Evolutionary conservation across 1,140 invertebrate genomes (phyloP).

Genomic region (Centruroides vittatus): DNA sequence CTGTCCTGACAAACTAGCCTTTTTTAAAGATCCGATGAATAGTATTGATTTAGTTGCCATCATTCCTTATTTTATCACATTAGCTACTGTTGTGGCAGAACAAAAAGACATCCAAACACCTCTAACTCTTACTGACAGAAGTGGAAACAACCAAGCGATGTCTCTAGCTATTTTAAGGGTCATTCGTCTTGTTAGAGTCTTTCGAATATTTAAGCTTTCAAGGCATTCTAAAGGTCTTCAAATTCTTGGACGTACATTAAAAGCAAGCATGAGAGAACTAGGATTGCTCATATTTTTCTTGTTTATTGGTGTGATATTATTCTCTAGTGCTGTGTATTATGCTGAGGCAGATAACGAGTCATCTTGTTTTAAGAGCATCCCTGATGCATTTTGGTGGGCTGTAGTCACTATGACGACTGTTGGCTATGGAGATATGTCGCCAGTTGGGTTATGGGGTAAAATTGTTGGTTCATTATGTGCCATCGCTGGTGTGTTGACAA

Average conservation of each 20-base stretch:
- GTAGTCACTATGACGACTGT: slow-evolving; percentile 98
- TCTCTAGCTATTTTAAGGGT: slow-evolving; percentile 92
- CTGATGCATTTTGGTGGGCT: slow-evolving; percentile 97
- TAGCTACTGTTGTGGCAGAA: slow-evolving; percentile 93
- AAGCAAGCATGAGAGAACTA: slow-evolving; percentile 98
- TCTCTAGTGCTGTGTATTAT: slow-evolving; percentile 96
- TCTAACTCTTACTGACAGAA: background rate
- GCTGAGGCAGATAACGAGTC: slow-evolving; percentile 89
- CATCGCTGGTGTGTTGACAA: slow-evolving; percentile 96
- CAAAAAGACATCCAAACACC: slow-evolving; percentile 58
- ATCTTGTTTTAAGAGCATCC: slow-evolving; percentile 94
- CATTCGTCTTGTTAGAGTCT: slow-evolving; percentile 92
- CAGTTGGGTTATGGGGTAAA: slow-evolving; percentile 96
- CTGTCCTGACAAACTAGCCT: slow-evolving; percentile 94
- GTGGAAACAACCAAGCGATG: slow-evolving; percentile 73
- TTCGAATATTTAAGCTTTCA: slow-evolving; percentile 97
- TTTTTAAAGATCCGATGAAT: slow-evolving; percentile 99
- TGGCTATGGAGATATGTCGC: slow-evolving; percentile 94
- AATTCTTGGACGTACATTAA: slow-evolving; percentile 93
- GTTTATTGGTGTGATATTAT: slow-evolving; percentile 94
- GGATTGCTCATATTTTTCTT: slow-evolving; percentile 99
- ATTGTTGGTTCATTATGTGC: slow-evolving; percentile 96
- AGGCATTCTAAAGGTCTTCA: slow-evolving; percentile 94
- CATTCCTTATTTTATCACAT: slow-evolving; percentile 98
- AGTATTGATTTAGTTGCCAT: slow-evolving; percentile 99